These are phyloP conservation scores for Pseudomyrmex concolor DNA, from an alignment of 1,140 invertebrate species.

Conservation along the genomic window DNA sequence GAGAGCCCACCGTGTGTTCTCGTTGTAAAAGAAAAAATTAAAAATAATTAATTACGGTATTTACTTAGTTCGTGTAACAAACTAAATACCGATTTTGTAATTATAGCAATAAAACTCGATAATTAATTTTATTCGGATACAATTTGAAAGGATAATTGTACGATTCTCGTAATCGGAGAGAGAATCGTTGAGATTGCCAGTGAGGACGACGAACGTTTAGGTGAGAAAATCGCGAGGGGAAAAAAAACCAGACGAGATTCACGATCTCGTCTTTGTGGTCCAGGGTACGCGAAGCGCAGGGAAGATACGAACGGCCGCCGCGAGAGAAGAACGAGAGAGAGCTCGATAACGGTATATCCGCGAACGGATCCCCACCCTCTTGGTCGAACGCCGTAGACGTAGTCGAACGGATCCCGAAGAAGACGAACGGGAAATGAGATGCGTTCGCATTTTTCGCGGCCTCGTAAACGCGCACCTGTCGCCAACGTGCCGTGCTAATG, in stretches of 20 bases:
- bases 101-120: conserved; percentile 3
- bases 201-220: too few relatives aligned
- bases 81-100: too few relatives aligned
- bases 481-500: background rate
- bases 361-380: conserved; percentile 58
- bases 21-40: conserved; percentile 12
- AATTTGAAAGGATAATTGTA: too few relatives aligned
- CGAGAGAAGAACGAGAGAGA: conserved; percentile 39
- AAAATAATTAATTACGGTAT: background rate
- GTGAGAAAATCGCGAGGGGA: too few relatives aligned
- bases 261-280: conserved; percentile 37
- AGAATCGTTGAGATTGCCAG: too few relatives aligned
- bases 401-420: conserved; percentile 59
- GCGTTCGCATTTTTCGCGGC: conserved; percentile 65
- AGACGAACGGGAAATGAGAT: conserved; percentile 73
- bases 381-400: conserved; percentile 33
- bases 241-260: too few relatives aligned
- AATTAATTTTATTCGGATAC: background rate
- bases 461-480: conserved; percentile 64
- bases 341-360: conserved; percentile 75
- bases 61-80: background rate
- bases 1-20: background rate
- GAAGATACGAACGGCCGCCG: background rate
- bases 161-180: too few relatives aligned
- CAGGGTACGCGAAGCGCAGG: conserved; percentile 31